phyloP scores from a whole-genome alignment of 2,888 invertebrate genomes.

The Alentia gelatinosa region DNA sequence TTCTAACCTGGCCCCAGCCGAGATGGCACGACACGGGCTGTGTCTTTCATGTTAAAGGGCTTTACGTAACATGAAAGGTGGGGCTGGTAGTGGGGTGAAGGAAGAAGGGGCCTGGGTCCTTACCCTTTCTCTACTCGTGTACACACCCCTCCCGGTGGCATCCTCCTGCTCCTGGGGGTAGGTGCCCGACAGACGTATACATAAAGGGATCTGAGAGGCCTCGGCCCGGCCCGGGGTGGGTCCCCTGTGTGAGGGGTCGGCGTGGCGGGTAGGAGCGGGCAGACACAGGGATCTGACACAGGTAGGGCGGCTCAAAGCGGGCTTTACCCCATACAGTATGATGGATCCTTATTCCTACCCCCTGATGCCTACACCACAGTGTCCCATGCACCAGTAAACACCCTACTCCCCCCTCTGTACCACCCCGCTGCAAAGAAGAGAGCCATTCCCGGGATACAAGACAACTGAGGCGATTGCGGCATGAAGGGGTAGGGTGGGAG shows the following conservation, averaged over 20 bases:
- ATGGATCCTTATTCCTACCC: neutral
- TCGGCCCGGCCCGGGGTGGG: neutral
- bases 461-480: neutral
- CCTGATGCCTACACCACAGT: neutral
- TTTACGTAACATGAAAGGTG: neutral
- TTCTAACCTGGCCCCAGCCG: neutral
- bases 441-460: neutral
- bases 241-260: neutral
- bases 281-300: neutral
- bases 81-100: neutral
- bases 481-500: too few species aligned
- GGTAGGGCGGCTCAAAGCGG: neutral
- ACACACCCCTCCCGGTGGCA: neutral
- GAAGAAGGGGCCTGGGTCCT: neutral
- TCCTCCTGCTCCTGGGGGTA: neutral
- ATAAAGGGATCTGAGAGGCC: neutral
- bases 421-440: neutral
- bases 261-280: neutral
- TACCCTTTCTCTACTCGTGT: neutral
- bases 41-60: conserved; percentile 47
- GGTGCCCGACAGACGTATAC: too few species aligned
- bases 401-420: neutral
- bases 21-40: neutral
- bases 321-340: neutral
- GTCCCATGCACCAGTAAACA: neutral